Conservation (phyloP, 2,113 vertebrate genomes). For the Daubentonia madagascariensis region DNA sequence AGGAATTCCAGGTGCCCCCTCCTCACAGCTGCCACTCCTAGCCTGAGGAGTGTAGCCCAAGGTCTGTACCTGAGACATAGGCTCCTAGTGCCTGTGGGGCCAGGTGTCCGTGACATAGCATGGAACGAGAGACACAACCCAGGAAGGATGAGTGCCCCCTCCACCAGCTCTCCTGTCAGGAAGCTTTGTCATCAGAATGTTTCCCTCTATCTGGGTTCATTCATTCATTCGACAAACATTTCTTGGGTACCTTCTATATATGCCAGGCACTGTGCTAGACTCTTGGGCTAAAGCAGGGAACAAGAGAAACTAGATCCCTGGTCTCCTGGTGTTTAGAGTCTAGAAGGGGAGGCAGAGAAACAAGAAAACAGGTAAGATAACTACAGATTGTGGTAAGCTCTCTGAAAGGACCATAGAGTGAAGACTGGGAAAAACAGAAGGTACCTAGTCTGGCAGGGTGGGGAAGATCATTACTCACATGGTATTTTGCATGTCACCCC, state of each 20-base stretch:
- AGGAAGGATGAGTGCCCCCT: background rate
- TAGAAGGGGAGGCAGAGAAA: background rate
- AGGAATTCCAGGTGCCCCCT: background rate
- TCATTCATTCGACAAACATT: background rate
- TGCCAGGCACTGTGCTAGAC: background rate
- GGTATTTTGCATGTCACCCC: background rate
- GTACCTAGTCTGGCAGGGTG: background rate
- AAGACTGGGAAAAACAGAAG: background rate
- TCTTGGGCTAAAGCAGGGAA: background rate
- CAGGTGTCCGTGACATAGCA: background rate
- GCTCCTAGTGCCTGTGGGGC: background rate
- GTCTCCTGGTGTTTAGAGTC: background rate
- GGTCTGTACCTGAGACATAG: background rate
- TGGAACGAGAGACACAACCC: background rate
- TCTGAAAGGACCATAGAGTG: background rate
- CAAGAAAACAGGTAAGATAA: background rate
- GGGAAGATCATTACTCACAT: background rate
- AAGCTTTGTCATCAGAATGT: background rate
- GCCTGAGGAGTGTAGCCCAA: background rate
- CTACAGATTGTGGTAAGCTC: background rate
- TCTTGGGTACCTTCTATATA: background rate
- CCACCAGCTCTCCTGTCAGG: background rate
- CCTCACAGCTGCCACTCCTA: background rate
- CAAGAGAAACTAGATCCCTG: background rate
- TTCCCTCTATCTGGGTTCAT: background rate